Conservation (phyloP, 92 coral and sea anemone species). For the Phymanthus crucifer region DNA sequence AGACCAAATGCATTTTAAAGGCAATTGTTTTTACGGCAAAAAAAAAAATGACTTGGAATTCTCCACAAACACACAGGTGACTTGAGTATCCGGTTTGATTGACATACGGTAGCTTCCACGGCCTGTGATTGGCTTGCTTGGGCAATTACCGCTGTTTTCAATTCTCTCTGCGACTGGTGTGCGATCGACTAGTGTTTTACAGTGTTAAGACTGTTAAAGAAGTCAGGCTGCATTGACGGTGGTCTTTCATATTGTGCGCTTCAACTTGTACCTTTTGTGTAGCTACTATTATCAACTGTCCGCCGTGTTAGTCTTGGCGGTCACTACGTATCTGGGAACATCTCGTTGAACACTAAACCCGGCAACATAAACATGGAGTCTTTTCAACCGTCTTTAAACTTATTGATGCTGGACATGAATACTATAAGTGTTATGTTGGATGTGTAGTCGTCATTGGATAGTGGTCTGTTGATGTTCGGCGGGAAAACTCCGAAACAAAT, state of each 20-base stretch:
- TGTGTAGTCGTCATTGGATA: conserved; percentile 30
- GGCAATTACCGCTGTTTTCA: conserved; percentile 80
- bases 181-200: conserved; percentile 75
- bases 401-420: conserved; percentile 45
- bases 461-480: conserved; percentile 28
- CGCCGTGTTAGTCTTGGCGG: background rate
- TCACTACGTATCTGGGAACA: background rate
- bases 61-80: conserved; percentile 33
- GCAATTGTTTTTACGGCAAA: background rate
- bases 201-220: conserved; percentile 41
- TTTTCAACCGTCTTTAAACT: conserved; percentile 69
- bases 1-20: background rate
- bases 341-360: background rate
- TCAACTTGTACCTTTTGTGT: conserved; percentile 16
- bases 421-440: conserved; percentile 43
- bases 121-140: conserved; percentile 72
- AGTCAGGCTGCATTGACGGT: conserved; percentile 27
- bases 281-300: background rate
- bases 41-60: background rate
- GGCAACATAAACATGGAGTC: conserved; percentile 61
- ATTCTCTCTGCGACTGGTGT: conserved; percentile 61
- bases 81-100: conserved; percentile 48
- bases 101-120: conserved; percentile 60
- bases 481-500: conserved; percentile 16
- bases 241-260: conserved; percentile 17